Evolutionary conservation across 1,140 invertebrate genomes (phyloP), one percentile per base, ranked within the genome.

Genomic region (Anoplolepis gracilipes): DNA sequence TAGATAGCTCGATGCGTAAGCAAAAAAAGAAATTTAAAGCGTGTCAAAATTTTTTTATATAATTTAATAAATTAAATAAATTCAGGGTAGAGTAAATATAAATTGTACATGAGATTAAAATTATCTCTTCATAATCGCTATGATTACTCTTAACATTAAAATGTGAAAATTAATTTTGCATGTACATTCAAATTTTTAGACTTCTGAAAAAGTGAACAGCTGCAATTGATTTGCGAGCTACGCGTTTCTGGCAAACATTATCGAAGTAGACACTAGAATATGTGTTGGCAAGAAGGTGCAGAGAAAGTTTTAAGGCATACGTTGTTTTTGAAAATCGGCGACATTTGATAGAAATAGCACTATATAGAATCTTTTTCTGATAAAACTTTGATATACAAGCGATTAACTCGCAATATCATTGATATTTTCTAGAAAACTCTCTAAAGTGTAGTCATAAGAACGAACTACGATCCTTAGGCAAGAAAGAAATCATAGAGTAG

Each of bases 281-380:
- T 81, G 65, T 85, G 65, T 85, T 75, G n/a, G 67, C 46, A 82
- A 73, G 53, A 72, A 70, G 57, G 57, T 76, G 69, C 62, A 57
- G 75, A 79, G 46, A 85, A 85, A 76, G 55, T 49, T 85, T 88
- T 53, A 85, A 85, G 81, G 75, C 75, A 85, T 88, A 76, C 19
- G 46, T 73, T 36, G 19, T 69, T 61, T 78, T 69, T 36, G 33
- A 81, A 87, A 55, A 76, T 16, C 62, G 53, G 69, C 49, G 46
- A 79, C 49, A 70, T 73, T 78, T 36, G 53, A 75, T 85, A 75
- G 36, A 75, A 70, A 28, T 76, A 69, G 30, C 30, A 19, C 30
- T 81, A 62, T 19, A 62, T 55, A 16, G 36, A 85, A 79, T 36
- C 36, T 49, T 16, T 13, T 16, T 13, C 25, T 46, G 81, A 76